These are phyloP conservation scores for Lutraria rhynchaena DNA, from an alignment of 1,140 invertebrate genomes.

Conservation along the genomic window DNA sequence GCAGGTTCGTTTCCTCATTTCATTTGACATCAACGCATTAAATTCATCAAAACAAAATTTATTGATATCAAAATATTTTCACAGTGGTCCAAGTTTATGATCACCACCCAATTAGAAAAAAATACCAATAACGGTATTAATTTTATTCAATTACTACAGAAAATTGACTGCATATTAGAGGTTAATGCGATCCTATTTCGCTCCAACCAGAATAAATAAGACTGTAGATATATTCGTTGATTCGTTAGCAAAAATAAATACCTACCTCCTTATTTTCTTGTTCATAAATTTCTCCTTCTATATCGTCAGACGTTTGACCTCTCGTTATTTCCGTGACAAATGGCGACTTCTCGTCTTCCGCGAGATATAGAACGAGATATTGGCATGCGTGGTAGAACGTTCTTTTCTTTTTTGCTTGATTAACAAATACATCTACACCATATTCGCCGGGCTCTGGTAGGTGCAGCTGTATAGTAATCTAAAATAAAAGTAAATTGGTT, in stretches of 20 bases:
- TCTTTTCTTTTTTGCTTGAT: slow-evolving; percentile 76
- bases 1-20: no score
- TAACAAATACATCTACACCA: slow-evolving; percentile 81
- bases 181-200: no score
- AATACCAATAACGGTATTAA: no score
- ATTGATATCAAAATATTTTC: no score
- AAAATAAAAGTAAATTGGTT: no score
- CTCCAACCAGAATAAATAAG: no score
- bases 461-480: slow-evolving; percentile 53
- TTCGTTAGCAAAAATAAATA: background rate
- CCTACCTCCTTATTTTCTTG: slow-evolving; percentile 54
- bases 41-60: no score
- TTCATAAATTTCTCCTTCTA: slow-evolving; percentile 27
- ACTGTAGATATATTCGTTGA: no score
- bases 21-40: no score
- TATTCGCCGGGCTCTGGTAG: slow-evolving; percentile 80
- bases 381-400: slow-evolving; percentile 80
- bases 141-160: no score
- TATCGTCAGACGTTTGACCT: slow-evolving; percentile 35
- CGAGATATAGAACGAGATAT: slow-evolving; percentile 78
- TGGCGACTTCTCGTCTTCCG: slow-evolving; percentile 64
- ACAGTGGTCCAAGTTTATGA: no score
- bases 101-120: background rate
- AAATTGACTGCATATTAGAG: no score
- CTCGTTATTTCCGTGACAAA: slow-evolving; percentile 46